Percentiles rank a stretch among this genome's conserved stretches.
Evolutionary conservation across 2,113 vertebrate genomes (phyloP).

Genomic region (Lepus americanus): DNA sequence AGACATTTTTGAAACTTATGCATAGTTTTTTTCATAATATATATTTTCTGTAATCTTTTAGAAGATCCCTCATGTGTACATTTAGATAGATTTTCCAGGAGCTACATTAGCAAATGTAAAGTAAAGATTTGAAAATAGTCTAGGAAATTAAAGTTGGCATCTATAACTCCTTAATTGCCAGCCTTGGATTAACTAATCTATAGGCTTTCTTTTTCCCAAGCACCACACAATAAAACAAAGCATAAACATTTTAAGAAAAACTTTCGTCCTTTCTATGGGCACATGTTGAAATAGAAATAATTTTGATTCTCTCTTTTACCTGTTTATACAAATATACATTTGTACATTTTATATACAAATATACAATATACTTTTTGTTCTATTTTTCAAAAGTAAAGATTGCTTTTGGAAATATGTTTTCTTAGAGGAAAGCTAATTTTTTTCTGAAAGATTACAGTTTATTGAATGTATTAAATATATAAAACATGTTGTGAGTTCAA

Average conservation of each 20-base stretch:
- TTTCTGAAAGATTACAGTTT: background rate
- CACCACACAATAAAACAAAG: background rate
- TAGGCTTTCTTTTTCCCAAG: background rate
- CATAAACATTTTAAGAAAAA: background rate
- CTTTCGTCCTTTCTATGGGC: background rate
- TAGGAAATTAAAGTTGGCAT: constrained; percentile 25
- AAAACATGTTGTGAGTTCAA: constrained; percentile 39
- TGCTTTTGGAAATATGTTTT: constrained; percentile 48
- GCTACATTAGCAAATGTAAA: background rate
- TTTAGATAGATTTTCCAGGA: constrained; percentile 15
- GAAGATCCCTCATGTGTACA: background rate
- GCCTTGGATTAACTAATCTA: background rate
- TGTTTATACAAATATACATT: background rate
- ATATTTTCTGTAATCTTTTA: too few relatives aligned
- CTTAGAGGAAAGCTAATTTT: constrained; percentile 21
- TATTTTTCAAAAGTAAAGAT: constrained; percentile 37
- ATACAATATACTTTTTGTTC: constrained; percentile 37
- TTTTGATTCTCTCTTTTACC: background rate
- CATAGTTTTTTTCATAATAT: too few relatives aligned
- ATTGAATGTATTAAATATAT: background rate
- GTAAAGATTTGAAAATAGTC: constrained; percentile 29
- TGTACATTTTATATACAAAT: too few relatives aligned
- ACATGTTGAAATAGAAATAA: background rate
- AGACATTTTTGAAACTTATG: too few relatives aligned
- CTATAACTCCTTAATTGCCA: background rate